Percentiles rank a stretch among this genome's conserved stretches.
These are phyloP conservation scores for Platycheirus albimanus DNA, from an alignment of 2,888 invertebrate genomes.

Conservation along the genomic window DNA sequence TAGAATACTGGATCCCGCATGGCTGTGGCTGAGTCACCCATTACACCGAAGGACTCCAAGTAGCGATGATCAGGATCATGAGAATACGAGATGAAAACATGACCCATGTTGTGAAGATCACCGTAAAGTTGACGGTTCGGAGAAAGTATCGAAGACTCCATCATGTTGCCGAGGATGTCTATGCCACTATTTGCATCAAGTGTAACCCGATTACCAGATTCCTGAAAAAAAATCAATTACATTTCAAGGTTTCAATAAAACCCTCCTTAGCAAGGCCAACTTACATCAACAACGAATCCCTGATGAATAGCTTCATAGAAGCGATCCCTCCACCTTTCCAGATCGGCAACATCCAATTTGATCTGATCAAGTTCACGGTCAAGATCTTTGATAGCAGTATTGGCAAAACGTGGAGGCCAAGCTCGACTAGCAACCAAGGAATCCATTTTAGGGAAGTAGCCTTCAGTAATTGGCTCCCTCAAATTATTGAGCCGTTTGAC, in stretches of 20 bases:
- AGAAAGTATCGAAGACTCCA: constrained; percentile 89
- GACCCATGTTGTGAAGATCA: constrained; percentile 92
- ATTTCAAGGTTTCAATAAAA: background rate
- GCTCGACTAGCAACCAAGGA: constrained; percentile 89
- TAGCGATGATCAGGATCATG: constrained; percentile 90
- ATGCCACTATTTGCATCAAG: constrained; percentile 89
- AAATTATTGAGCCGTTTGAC: constrained; percentile 87
- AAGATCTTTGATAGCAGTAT: constrained; percentile 85
- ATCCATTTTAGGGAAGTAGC: constrained; percentile 93
- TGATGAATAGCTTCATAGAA: constrained; percentile 88
- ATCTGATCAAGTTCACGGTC: constrained; percentile 88
- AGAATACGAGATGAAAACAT: constrained; percentile 89
- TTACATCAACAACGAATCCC: constrained; percentile 85
- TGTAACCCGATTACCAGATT: constrained; percentile 84
- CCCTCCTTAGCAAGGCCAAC: constrained; percentile 50
- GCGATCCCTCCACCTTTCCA: constrained; percentile 90
- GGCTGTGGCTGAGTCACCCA: constrained; percentile 92
- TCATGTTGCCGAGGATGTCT: constrained; percentile 90
- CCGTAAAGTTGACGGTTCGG: constrained; percentile 89
- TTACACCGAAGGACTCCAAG: constrained; percentile 90
- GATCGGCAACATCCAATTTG: constrained; percentile 86
- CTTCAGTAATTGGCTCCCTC: constrained; percentile 89
- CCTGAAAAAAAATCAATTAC: constrained; percentile 80
- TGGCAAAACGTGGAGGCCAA: constrained; percentile 88
- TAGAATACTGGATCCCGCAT: constrained; percentile 95